A percentile compares a stretch with the other conserved stretches of the same genome.
Conservation (phyloP, 2,888 invertebrate species). For the Athrips mouffetella region DNA sequence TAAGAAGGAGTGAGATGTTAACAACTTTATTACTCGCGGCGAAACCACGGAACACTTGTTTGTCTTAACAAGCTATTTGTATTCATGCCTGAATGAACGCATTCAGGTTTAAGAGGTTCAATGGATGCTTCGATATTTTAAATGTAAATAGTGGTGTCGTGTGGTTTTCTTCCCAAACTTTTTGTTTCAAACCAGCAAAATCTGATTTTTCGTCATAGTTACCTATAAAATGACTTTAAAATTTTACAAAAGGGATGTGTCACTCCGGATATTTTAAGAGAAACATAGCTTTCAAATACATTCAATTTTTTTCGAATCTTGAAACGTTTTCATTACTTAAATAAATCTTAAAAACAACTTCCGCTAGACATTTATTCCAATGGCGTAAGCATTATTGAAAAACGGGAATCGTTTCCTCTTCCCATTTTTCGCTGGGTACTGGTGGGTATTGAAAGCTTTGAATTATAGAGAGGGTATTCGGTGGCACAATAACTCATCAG, state of each 20-base stretch:
- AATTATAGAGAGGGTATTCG: constrained; percentile 30
- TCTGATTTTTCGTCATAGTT: no score
- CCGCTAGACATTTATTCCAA: constrained; percentile 9
- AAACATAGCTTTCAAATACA: no score
- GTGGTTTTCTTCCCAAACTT: no score
- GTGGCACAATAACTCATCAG: constrained; percentile 48
- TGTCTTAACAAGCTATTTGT: constrained; percentile 23
- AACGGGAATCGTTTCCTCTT: constrained; percentile 2
- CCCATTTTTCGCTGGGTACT: constrained; percentile 13
- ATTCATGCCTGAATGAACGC: neutral
- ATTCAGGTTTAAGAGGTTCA: neutral
- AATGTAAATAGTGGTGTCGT: no score
- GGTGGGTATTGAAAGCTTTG: constrained; percentile 14
- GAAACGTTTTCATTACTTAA: no score
- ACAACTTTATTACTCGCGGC: constrained; percentile 25
- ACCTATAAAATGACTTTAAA: no score
- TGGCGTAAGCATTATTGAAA: constrained; percentile 10
- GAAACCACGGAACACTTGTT: constrained; percentile 20
- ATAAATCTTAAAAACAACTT: no score
- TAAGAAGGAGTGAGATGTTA: constrained; percentile 24
- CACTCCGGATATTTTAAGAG: no score
- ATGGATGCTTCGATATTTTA: no score
- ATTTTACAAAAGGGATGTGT: no score
- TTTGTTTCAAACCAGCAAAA: no score
- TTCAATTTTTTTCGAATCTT: no score